Percentiles rank a stretch among this genome's conserved stretches.
These are phyloP conservation scores for Rhogogaster chlorosoma DNA, from an alignment of 2,888 invertebrate genomes.

Conservation along the genomic window DNA sequence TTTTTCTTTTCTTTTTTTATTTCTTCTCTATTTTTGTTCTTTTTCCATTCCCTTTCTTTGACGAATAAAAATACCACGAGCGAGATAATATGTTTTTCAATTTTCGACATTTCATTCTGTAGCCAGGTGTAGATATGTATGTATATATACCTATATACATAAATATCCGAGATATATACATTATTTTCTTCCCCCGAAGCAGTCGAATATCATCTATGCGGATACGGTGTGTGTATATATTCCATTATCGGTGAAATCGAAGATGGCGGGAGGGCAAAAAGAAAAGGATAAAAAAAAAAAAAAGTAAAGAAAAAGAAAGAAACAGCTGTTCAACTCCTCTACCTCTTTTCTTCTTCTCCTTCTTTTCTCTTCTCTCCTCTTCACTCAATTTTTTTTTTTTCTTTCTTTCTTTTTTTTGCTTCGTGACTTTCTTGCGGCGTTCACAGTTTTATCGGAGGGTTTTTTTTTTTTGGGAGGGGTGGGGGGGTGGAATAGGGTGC, in stretches of 20 bases:
- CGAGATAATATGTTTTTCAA: background rate
- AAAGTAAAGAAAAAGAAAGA: background rate
- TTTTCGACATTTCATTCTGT: background rate
- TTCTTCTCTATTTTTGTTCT: too few relatives aligned
- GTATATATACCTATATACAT: background rate
- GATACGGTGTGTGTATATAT: background rate
- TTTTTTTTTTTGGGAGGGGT: background rate
- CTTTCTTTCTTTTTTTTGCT: background rate
- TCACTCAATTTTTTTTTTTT: background rate
- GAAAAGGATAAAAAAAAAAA: background rate
- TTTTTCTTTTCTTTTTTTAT: too few relatives aligned
- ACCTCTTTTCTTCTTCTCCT: too few relatives aligned
- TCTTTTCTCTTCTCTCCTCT: background rate
- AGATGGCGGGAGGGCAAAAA: background rate
- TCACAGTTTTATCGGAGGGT: background rate
- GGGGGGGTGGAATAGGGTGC: background rate
- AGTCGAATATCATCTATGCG: background rate
- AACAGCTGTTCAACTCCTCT: background rate
- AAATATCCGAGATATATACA: background rate
- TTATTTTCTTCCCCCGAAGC: background rate
- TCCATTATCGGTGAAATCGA: background rate
- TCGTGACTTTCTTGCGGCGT: conserved; percentile 7
- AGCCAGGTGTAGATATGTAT: background rate
- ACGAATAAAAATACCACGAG: too few relatives aligned
- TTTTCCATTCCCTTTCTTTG: too few relatives aligned